These are phyloP conservation scores for Crocodylus rhombifer DNA, from an alignment of 2,797 vertebrate species.

Conservation along the genomic window DNA sequence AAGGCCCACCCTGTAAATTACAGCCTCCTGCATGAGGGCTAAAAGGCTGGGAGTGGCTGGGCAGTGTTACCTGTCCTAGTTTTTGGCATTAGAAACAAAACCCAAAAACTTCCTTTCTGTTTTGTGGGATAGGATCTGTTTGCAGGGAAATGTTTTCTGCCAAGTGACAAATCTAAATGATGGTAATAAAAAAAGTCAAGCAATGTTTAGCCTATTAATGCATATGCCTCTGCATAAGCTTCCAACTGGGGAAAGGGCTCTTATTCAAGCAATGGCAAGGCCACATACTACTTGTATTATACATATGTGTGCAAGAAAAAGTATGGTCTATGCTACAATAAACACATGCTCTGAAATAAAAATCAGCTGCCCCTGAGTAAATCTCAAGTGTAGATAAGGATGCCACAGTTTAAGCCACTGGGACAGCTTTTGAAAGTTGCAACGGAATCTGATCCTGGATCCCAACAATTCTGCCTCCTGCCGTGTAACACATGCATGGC, in stretches of 20 bases:
- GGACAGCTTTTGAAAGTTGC: too few relatives aligned
- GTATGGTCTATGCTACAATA: background rate
- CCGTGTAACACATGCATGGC: too few relatives aligned
- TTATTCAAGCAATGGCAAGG: background rate
- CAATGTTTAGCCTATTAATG: background rate
- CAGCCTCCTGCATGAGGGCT: constrained; percentile 6
- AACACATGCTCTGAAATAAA: background rate
- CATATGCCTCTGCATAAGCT: background rate
- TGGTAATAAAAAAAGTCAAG: background rate
- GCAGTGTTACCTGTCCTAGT: constrained; percentile 22
- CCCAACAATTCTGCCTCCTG: too few relatives aligned
- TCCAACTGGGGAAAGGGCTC: background rate
- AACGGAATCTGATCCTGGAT: too few relatives aligned
- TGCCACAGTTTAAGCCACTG: background rate
- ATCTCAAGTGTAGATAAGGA: background rate
- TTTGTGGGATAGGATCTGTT: too few relatives aligned
- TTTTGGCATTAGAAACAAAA: background rate
- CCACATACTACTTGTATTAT: background rate
- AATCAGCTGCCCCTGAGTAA: background rate
- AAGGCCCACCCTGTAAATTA: constrained; percentile 49
- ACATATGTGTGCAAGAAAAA: background rate
- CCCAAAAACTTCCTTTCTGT: too few relatives aligned
- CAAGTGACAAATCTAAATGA: background rate
- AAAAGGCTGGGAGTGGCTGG: background rate
- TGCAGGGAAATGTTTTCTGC: too few relatives aligned